Conservation (phyloP, 2,797 vertebrate genomes). For the Hippoglossus hippoglossus region DNA sequence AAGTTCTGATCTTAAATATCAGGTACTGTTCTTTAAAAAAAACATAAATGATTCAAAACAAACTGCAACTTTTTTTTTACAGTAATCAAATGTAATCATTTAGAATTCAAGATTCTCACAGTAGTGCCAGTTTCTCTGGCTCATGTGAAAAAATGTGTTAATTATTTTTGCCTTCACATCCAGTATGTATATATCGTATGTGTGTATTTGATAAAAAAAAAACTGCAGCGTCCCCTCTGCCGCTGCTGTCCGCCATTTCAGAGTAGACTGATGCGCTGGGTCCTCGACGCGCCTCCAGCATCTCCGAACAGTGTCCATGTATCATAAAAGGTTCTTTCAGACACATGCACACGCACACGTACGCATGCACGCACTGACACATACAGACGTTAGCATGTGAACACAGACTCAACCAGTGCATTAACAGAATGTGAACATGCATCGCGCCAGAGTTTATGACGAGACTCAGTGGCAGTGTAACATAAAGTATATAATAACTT, state of each 20-base stretch:
- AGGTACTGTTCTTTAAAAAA: slow-evolving; percentile 53
- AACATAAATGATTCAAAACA: slow-evolving; percentile 29
- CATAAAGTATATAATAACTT: slow-evolving; percentile 65
- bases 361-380: slow-evolving; percentile 37
- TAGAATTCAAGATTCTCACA: slow-evolving; percentile 65
- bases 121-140: slow-evolving; percentile 53
- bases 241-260: slow-evolving; percentile 38
- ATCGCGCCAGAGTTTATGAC: slow-evolving; percentile 59
- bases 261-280: slow-evolving; percentile 47
- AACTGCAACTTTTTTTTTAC: slow-evolving; percentile 58
- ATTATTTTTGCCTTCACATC: slow-evolving; percentile 65
- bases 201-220: slow-evolving; percentile 63
- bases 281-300: slow-evolving; percentile 31
- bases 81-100: slow-evolving; percentile 60
- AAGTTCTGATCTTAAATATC: slow-evolving; percentile 59
- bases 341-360: slow-evolving; percentile 30
- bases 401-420: slow-evolving; percentile 55
- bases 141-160: slow-evolving; percentile 52
- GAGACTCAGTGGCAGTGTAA: slow-evolving; percentile 68
- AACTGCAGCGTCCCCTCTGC: slow-evolving; percentile 34
- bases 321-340: slow-evolving; percentile 47
- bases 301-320: slow-evolving; percentile 51
- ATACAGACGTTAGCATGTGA: slow-evolving; percentile 65
- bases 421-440: slow-evolving; percentile 65
- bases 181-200: slow-evolving; percentile 75